Evolutionary conservation across 2,888 invertebrate genomes (phyloP), one percentile per base, ranked within the genome.

Genomic region (Idaea dimidiata): DNA sequence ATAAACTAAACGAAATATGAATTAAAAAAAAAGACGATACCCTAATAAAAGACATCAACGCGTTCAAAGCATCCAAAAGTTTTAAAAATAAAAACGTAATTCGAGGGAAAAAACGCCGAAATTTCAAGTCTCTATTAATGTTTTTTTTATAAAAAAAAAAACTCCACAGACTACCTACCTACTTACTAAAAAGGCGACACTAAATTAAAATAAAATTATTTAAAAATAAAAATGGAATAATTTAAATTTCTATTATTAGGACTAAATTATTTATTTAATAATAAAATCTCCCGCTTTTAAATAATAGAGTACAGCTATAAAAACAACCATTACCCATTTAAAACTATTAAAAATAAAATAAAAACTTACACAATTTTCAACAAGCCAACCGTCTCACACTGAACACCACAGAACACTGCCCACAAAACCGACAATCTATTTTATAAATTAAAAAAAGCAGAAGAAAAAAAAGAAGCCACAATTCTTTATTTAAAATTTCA

Each of bases 1-100:
- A 43, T 43, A 43, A 8, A 43, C 14, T 43, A 43, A 43, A 8
- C 8, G 5, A 10, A 43, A 43, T 14, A 10, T 43, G 43, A 24
- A 1, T 1, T 5, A 24, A 24, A 24, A 24, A 24, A 24, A 24
- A 24, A 5, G 24, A 24, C 43, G 3, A 8, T 43, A 10, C 43
- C 43, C 43, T 57, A n/a, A 33, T 43, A 60, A 62, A 65, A 65
- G 59, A 62, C 60, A 59, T 60, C 58, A 60, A 62, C 65, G 62
- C 62, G 60, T 56, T 55, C 43, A 43, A 43, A 43, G 10, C 54
- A 1, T 24, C 54, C 14, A 43, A 57, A 61, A 24, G 24, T 24
- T 24, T 24, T 24, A 24, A 24, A 24, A 24, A 24, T 24, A 24
- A 24, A 24, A 24, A 24, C 1, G n/a, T n/a, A n/a, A n/a, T n/a